Base-by-base conservation (phyloP, 2,797 vertebrate species). In the Muscicapa comitata region DNA sequence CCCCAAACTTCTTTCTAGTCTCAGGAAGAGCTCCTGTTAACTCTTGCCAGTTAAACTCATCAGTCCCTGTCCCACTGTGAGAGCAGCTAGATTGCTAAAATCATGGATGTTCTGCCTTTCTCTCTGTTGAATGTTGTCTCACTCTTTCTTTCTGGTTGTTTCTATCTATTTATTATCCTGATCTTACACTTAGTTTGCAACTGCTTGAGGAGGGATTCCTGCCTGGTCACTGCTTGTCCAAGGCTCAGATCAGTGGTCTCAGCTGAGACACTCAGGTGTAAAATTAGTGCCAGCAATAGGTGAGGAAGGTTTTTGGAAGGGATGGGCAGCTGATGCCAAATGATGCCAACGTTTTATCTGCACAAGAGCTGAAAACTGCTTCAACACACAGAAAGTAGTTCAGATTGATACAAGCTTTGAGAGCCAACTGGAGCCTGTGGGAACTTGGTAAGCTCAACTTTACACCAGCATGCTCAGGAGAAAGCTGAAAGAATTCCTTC, bases 381-480 rank as follows among this genome's bases (percentile, higher is more conserved):
- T 71, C n/a, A 35, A 31, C 7, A 65, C 7, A 3, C 24, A 72
- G 45, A 35, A 74, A 19, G 26, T 26, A 54, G 7, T 53, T 77
- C 21, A 47, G 26, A 31, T 45, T 59, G 58, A 53, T 37, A 31
- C 2, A 59, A 83, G 3, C 1, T 13, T 40, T 54, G 45, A 74
- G 40, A 88, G 8, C 7, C 35, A 71, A 0, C 10, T 76, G 51
- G 13, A 47, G 11, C 7, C 17, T 58, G 7, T 72, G 16, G 40
- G 19, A 61, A 18, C 4, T 29, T 47, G 33, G 25, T 57, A 77
- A 75, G 5, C 5, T 65, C 42, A 38, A 2, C 10, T 28, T 61
- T 38, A 71, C 26, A 58, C 2, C 14, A 25, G 1, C 0, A 0
- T 42, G 25, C 3, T 20, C 48, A 72, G 35, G 17, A 72, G 29